A percentile compares a stretch with the other conserved stretches of the same genome.
Evolutionary conservation across 2,797 vertebrate species (phyloP).

Genomic region (Otolemur crassicaudatus): DNA sequence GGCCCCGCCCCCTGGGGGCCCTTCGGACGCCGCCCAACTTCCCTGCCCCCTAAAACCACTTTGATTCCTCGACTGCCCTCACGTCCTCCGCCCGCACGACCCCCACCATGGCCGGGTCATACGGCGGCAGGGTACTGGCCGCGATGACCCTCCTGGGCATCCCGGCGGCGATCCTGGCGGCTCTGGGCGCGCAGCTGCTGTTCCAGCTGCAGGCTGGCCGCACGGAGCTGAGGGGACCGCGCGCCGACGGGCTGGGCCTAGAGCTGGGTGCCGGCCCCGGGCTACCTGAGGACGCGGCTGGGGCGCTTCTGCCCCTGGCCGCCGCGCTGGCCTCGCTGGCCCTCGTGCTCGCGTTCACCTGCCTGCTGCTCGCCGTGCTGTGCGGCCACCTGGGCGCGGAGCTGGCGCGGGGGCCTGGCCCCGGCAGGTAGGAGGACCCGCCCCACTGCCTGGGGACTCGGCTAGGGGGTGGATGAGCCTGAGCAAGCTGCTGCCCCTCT

Average conservation of each 20-base stretch:
- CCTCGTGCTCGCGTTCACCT: slow-evolving; percentile 92
- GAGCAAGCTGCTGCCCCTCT: background rate
- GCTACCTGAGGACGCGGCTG: slow-evolving; percentile 81
- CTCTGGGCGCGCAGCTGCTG: slow-evolving; percentile 92
- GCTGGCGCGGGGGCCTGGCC: slow-evolving; percentile 89
- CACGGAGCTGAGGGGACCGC: slow-evolving; percentile 67
- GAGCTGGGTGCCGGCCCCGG: slow-evolving; percentile 78
- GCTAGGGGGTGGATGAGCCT: slow-evolving; percentile 70
- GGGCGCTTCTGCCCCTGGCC: slow-evolving; percentile 89
- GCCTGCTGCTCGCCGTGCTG: slow-evolving; percentile 92
- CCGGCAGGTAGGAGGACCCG: slow-evolving; percentile 89
- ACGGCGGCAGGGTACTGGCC: slow-evolving; percentile 90
- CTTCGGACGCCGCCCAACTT: background rate
- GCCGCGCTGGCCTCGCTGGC: slow-evolving; percentile 92
- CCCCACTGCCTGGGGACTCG: slow-evolving; percentile 88
- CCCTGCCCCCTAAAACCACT: background rate
- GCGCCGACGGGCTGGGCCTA: slow-evolving; percentile 79
- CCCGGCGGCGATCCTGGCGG: slow-evolving; percentile 92
- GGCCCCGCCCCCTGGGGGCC: too few species aligned
- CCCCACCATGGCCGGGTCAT: slow-evolving; percentile 87
- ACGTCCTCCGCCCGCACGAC: background rate
- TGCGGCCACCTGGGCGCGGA: slow-evolving; percentile 93
- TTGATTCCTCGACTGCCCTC: background rate
- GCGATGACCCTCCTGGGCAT: slow-evolving; percentile 90
- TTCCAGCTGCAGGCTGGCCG: slow-evolving; percentile 92